phyloP scores from a whole-genome alignment of 2,113 vertebrate species.

The Ophthalmotilapia sp. region DNA sequence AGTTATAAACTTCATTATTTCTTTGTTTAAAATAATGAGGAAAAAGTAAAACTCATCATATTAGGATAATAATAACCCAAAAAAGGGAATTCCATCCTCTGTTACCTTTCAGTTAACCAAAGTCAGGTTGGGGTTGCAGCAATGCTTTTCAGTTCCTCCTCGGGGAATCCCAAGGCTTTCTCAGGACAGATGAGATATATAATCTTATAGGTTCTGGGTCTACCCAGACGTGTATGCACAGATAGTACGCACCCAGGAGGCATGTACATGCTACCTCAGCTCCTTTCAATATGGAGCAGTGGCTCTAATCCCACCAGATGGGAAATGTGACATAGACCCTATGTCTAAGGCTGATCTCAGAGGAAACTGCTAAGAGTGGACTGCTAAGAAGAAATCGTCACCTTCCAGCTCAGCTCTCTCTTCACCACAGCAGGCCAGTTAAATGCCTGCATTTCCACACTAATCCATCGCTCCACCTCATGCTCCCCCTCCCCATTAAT shows the following conservation, averaged over 20 bases:
- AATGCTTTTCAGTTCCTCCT: background rate
- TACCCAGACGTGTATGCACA: background rate
- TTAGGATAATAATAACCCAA: rapidly evolving
- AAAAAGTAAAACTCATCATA: background rate
- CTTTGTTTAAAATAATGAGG: background rate
- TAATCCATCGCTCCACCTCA: background rate
- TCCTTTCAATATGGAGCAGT: background rate
- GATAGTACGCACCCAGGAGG: background rate
- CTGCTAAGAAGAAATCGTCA: background rate
- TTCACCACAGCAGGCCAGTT: background rate
- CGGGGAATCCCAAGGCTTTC: background rate
- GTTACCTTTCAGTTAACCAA: background rate
- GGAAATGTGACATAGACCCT: no score
- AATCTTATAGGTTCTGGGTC: background rate
- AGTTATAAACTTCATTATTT: background rate
- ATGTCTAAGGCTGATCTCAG: background rate
- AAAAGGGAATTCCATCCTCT: background rate
- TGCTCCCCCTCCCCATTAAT: rapidly evolving
- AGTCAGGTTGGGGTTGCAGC: background rate
- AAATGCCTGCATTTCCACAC: background rate
- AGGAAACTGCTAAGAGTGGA: background rate
- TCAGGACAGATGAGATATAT: background rate
- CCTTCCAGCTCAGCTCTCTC: background rate
- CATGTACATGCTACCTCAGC: background rate
- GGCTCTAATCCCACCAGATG: background rate